Evolutionary conservation across 2,888 invertebrate genomes (phyloP).

Genomic region (Synergus laeviventris): DNA sequence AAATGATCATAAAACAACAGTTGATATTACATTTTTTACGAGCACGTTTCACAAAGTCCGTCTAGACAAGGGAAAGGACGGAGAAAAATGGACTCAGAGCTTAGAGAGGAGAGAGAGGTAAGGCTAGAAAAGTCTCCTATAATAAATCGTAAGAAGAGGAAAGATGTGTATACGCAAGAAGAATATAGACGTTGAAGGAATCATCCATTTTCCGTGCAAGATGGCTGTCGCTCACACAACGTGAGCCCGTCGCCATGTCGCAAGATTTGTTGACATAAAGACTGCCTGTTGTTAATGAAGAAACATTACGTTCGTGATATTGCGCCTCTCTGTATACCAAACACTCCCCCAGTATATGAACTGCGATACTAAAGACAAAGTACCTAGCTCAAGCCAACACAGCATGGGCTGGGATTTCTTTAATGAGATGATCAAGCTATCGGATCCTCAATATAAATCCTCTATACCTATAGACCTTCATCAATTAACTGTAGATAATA

Average conservation of each 20-base stretch:
- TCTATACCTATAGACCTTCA: neutral
- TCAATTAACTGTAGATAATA: neutral
- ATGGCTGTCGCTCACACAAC: conserved; percentile 58
- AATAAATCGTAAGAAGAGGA: conserved; percentile 54
- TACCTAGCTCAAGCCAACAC: conserved; percentile 4
- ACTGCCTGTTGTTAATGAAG: conserved; percentile 72
- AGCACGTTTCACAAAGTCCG: conserved; percentile 57
- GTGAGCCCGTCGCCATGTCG: conserved; percentile 46
- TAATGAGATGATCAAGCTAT: neutral
- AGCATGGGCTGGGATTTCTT: conserved; percentile 3
- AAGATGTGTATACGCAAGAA: conserved; percentile 50
- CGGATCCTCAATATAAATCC: neutral
- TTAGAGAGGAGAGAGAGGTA: conserved; percentile 46
- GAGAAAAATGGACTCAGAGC: conserved; percentile 39
- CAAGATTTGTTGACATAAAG: conserved; percentile 73
- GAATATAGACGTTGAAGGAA: conserved; percentile 55
- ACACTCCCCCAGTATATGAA: conserved; percentile 19
- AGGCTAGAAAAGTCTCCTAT: conserved; percentile 54
- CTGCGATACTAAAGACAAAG: conserved; percentile 30
- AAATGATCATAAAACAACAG: neutral
- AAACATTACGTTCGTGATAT: conserved; percentile 72
- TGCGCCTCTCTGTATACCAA: conserved; percentile 60
- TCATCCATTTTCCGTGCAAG: conserved; percentile 64
- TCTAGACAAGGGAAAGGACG: conserved; percentile 41
- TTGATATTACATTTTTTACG: conserved; percentile 40